These are phyloP conservation scores for Agapornis canus DNA, from an alignment of 2,797 vertebrate species.

Conservation along the genomic window DNA sequence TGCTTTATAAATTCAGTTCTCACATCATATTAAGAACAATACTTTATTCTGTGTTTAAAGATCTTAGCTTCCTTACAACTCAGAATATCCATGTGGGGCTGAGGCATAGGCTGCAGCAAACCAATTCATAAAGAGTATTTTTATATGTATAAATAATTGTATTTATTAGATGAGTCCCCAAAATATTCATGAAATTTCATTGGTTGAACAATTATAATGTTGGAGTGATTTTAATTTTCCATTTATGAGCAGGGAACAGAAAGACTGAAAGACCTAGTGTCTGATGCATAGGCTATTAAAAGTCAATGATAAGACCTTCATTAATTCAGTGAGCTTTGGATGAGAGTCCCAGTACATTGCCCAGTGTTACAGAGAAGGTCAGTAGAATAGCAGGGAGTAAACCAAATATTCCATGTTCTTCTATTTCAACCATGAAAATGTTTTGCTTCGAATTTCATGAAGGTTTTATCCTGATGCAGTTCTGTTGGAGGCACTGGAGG, in stretches of 20 bases:
- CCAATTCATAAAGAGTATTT: neutral
- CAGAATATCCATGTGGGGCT: neutral
- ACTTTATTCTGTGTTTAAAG: neutral
- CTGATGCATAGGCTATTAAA: neutral
- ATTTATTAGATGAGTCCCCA: neutral
- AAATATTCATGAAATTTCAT: neutral
- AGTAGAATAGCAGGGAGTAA: neutral
- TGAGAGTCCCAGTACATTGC: neutral
- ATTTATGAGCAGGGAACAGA: neutral
- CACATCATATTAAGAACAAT: neutral
- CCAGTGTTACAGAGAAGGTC: neutral
- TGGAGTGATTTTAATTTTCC: neutral
- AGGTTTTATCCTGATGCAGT: neutral
- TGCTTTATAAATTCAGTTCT: neutral
- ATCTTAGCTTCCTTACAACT: neutral
- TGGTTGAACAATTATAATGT: neutral
- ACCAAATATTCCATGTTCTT: neutral
- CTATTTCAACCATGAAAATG: neutral
- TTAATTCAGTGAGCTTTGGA: conserved; percentile 4
- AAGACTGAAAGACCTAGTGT: neutral
- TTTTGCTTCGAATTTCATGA: neutral
- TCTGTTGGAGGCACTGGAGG: neutral
- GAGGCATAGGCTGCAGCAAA: neutral
- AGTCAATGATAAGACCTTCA: neutral
- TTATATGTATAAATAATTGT: neutral